Base-by-base conservation (phyloP, 1,140 invertebrate species). In the Cyphomyrmex costatus region DNA sequence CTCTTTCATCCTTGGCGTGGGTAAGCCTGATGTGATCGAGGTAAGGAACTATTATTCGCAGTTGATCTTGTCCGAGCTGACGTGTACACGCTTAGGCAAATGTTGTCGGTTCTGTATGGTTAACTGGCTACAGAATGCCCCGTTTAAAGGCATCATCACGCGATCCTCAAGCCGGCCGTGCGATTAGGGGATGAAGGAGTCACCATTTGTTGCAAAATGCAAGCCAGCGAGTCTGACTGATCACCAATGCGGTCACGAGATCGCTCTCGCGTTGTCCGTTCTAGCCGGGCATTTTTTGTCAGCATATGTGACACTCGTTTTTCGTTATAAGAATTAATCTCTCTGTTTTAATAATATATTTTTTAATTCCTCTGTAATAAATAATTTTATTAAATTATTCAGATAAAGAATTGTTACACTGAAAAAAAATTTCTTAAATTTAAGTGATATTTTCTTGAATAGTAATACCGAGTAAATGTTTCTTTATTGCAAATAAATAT, bases 101-200 rank as follows among this genome's bases (percentile, higher is more conserved):
- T 88, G 92, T 92, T 90, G 87, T 88, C 90, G 91, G 78, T 92
- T 92, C 91, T 84, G 88, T 92, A 92, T 82, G 89, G 89, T 92
- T 92, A 93, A 92, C 88, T 92, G 87, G 90, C 89, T 91, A 91
- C 89, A 90, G 80, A 85, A 91, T 92, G 89, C 86, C 76, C 63
- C 80, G 85, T 88, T 84, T 77, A 86, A 88, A 61, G 79, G 91
- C 85, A 61, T 88, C 86, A 89, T 92, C 91, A 90, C 92, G 92
- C 90, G 88, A 93, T 90, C 88, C 77, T 85, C 71, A 12, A 65
- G 61, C 71, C 86, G 61, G 73, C 84, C 84, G 56, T 63, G 77
- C 85, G 84, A 88, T 89, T 89, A 88, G 82, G 49, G 70, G 49
- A 86, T 60, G 76, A 86, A 88, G 68, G 86, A 86, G 36, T 79